Evolutionary conservation across 2,113 vertebrate genomes (phyloP).

Genomic region (Channa argus): DNA sequence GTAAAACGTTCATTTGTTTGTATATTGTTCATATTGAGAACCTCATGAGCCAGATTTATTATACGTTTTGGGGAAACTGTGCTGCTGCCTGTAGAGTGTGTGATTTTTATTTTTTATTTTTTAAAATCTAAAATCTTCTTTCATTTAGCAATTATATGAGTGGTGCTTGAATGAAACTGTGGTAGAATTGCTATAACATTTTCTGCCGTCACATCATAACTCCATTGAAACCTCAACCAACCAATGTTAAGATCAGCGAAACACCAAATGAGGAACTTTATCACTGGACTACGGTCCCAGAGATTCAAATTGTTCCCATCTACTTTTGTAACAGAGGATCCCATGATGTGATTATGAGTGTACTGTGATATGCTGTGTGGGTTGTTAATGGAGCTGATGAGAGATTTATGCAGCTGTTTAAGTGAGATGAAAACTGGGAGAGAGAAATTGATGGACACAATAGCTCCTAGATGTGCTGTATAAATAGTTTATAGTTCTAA

Average conservation of each 20-base stretch:
- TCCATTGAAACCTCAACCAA: not conserved
- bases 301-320: conserved; percentile 1
- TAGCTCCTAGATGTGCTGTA: not conserved
- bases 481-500: conserved; percentile 11
- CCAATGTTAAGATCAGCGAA: not conserved
- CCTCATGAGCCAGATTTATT: not conserved
- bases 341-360: conserved; percentile 4
- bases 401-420: conserved; percentile 20
- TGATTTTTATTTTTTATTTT: not conserved
- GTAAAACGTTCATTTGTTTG: not conserved
- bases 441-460: conserved; percentile 27
- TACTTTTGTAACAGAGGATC: conserved; percentile 15
- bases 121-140: no score
- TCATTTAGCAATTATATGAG: no score
- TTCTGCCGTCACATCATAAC: not conserved
- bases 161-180: no score
- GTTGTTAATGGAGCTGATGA: conserved; percentile 26
- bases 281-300: not conserved
- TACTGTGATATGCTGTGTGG: conserved; percentile 19
- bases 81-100: not conserved
- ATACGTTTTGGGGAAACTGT: not conserved
- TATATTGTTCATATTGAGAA: not conserved
- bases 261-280: not conserved
- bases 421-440: conserved; percentile 22
- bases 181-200: no score